These are phyloP conservation scores for Triplophysa yarkandensis DNA, from an alignment of 2,797 vertebrate species.

Conservation along the genomic window DNA sequence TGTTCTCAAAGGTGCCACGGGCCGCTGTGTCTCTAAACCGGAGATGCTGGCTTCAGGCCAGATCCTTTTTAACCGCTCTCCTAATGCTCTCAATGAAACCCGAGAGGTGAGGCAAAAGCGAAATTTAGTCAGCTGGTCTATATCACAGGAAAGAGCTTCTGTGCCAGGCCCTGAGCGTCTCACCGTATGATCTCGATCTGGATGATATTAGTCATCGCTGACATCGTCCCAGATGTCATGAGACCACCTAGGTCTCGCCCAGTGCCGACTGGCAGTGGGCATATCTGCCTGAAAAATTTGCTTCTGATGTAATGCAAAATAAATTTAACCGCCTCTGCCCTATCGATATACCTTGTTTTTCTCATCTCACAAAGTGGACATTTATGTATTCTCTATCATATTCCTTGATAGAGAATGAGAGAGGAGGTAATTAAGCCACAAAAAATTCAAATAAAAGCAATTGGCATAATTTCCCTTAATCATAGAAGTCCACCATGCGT, in stretches of 20 bases:
- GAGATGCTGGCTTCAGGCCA: constrained; percentile 58
- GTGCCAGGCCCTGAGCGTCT: not conserved
- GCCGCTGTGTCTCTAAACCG: constrained; percentile 69
- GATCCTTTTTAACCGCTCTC: constrained; percentile 46
- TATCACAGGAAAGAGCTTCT: constrained; percentile 19
- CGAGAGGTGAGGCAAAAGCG: constrained; percentile 53
- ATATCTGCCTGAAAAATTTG: not conserved
- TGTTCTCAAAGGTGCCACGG: constrained; percentile 76
- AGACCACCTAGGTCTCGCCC: constrained; percentile 20
- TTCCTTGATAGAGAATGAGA: constrained; percentile 43
- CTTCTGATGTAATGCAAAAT: not conserved
- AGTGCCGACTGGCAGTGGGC: not conserved
- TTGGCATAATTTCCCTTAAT: constrained; percentile 64
- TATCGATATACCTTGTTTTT: not conserved
- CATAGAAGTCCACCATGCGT: constrained; percentile 57
- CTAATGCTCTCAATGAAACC: constrained; percentile 44
- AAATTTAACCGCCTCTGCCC: not conserved
- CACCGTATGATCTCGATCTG: not conserved
- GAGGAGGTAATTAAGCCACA: constrained; percentile 64
- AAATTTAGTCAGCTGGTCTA: constrained; percentile 31
- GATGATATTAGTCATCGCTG: constrained; percentile 27
- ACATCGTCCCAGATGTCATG: constrained; percentile 32
- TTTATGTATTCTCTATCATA: constrained; percentile 56
- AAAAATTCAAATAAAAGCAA: constrained; percentile 65
- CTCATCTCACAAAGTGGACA: constrained; percentile 41